Evolutionary conservation across 2,797 vertebrate genomes (phyloP), one percentile per base, ranked within the genome.

Genomic region (Carapus acus): DNA sequence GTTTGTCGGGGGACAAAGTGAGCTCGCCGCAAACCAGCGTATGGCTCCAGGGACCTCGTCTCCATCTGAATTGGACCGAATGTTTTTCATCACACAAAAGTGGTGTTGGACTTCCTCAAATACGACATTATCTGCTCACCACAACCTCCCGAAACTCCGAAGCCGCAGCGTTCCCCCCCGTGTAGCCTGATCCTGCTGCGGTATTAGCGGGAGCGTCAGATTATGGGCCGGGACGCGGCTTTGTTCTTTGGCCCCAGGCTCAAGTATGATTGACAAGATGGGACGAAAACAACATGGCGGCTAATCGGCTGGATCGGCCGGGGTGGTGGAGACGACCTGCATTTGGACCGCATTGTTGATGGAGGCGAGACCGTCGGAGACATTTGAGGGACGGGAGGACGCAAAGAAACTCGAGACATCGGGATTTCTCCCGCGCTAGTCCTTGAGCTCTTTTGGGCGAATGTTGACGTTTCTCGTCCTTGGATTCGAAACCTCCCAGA

Each of bases 21-120:
- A 40, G 52, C 12, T 23, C 31, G 12, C 37, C 17, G 43, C 44
- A 54, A 51, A 38, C 36, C 36, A 23, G 54, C 43, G 64, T 40
- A 54, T 46, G 17, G 11, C 19, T 33, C 61, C 56, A 69, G 69
- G 42, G 29, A 56, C 49, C 60, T 55, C 46, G 57, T 49, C 65
- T 58, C 46, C 11, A 41, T 55, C 31, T 8, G 23, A 62, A n/a
- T 36, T 47, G 57, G 67, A 50, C 44, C 1, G 6, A 59, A 18
- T 56, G 2, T 13, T 42, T 63, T 58, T 54, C 18, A 65, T 63
- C 29, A 53, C 22, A 27, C 43, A 62, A n/a, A 36, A 61, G 64
- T 58, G 65, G 72, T 71, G 71, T 68, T 75, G 71, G 77, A 74
- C 54, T 80, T 76, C 75, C 75, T 56, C 58, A 68, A 53, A 23